These are phyloP conservation scores for Caenorhabditis sp. DNA, from an alignment of 2,888 invertebrate genomes.

Conservation along the genomic window DNA sequence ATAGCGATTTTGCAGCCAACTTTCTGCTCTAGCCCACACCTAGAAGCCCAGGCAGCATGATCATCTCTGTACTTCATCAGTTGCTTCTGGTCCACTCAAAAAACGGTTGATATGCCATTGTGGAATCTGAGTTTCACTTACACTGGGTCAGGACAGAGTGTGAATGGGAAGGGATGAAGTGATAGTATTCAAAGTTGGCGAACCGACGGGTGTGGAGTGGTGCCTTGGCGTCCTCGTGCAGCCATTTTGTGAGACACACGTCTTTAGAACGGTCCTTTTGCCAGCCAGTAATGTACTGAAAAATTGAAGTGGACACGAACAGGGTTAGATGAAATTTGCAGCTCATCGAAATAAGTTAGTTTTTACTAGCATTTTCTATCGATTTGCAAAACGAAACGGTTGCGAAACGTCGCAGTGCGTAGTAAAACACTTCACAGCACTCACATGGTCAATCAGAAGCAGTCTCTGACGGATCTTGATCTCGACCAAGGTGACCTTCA, in stretches of 20 bases:
- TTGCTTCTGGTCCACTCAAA: background rate
- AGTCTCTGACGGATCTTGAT: conserved; percentile 29
- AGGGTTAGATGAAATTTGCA: too few relatives aligned
- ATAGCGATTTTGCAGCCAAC: background rate
- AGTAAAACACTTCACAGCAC: too few relatives aligned
- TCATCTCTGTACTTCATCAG: background rate
- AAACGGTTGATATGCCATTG: too few relatives aligned
- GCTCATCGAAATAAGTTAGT: too few relatives aligned
- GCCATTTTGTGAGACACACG: conserved; percentile 23
- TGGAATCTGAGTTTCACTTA: background rate
- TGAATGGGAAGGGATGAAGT: conserved; percentile 20
- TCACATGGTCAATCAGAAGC: conserved; percentile 21
- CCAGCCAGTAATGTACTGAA: conserved; percentile 41
- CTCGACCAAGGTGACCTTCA: conserved; percentile 19
- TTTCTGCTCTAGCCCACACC: background rate
- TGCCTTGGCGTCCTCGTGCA: conserved; percentile 15
- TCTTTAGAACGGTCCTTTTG: conserved; percentile 2
- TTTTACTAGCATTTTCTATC: too few relatives aligned
- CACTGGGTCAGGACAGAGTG: background rate
- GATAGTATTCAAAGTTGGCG: conserved; percentile 39
- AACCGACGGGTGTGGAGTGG: conserved; percentile 36
- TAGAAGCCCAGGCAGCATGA: background rate
- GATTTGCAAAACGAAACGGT: too few relatives aligned
- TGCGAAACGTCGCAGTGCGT: too few relatives aligned
- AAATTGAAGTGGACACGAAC: too few relatives aligned